phyloP scores from a whole-genome alignment of 1,140 invertebrate species.

The Drosophila bocki region DNA sequence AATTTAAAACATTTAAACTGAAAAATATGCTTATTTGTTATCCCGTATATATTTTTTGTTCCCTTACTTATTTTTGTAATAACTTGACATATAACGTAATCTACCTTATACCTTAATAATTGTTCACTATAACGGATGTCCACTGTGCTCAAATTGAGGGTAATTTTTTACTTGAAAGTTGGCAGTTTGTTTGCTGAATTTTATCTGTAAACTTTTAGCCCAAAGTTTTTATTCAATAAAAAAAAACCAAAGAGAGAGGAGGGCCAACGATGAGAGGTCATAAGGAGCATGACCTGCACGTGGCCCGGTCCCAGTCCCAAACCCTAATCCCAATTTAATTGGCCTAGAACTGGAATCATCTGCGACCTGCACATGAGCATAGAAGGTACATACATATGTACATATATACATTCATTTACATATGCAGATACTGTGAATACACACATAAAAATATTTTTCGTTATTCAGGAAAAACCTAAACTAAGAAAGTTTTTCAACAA shows the following conservation, averaged over 20 bases:
- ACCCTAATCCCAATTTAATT: constrained; percentile 49
- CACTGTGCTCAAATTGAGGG: constrained; percentile 1
- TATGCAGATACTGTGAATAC: constrained; percentile 8
- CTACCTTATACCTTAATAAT: neutral
- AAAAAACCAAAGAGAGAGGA: neutral
- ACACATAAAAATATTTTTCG: too few species aligned
- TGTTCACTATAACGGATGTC: neutral
- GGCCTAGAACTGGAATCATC: constrained; percentile 50
- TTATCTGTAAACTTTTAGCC: constrained; percentile 8
- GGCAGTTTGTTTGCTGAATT: constrained; percentile 1
- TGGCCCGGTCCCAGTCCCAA: constrained; percentile 6
- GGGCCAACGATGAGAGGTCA: neutral
- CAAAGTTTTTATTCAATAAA: constrained; percentile 8
- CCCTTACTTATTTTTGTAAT: too few species aligned
- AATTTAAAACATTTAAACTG: too few species aligned
- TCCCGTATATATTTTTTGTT: too few species aligned
- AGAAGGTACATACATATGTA: neutral
- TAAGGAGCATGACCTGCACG: constrained; percentile 18
- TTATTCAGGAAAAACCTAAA: too few species aligned
- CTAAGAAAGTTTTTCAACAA: too few species aligned
- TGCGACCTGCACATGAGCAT: constrained; percentile 24
- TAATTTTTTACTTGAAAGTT: constrained; percentile 8
- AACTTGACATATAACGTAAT: too few species aligned
- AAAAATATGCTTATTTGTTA: too few species aligned
- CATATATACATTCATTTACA: neutral